Conservation (phyloP, 1,140 invertebrate genomes). For the Agrypnia vestita region DNA sequence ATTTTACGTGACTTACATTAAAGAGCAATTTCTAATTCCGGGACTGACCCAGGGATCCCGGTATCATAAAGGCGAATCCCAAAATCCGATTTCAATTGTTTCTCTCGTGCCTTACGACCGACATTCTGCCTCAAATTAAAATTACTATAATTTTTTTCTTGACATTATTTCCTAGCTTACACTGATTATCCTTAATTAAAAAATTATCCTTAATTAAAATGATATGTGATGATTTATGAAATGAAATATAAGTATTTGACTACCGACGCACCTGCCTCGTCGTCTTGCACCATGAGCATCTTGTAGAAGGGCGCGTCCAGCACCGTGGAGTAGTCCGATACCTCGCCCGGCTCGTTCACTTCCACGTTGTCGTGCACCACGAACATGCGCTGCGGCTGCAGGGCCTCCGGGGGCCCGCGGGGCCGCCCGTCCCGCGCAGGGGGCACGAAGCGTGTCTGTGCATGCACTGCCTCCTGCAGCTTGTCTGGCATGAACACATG, state of each 20-base stretch:
- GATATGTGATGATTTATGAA: background rate
- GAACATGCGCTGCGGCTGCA: slow-evolving; percentile 79
- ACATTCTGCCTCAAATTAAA: too few species aligned
- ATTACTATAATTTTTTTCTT: too few species aligned
- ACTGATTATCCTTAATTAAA: too few species aligned
- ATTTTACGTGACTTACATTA: too few species aligned
- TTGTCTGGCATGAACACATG: slow-evolving; percentile 77
- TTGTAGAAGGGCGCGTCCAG: slow-evolving; percentile 78
- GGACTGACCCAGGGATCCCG: too few species aligned
- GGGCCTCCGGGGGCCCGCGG: slow-evolving; percentile 68
- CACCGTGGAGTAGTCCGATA: slow-evolving; percentile 75
- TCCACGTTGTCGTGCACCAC: slow-evolving; percentile 86
- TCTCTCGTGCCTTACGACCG: too few species aligned
- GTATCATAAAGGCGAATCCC: too few species aligned
- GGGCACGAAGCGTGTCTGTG: slow-evolving; percentile 59
- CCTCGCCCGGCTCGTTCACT: slow-evolving; percentile 77
- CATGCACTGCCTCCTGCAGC: slow-evolving; percentile 75
- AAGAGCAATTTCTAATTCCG: too few species aligned
- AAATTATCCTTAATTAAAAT: too few species aligned
- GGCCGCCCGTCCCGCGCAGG: background rate
- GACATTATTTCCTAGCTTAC: too few species aligned
- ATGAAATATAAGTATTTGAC: too few species aligned
- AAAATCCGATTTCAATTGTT: too few species aligned
- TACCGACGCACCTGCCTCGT: slow-evolving; percentile 72
- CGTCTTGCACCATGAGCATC: slow-evolving; percentile 77